phyloP scores from a whole-genome alignment of 1,140 invertebrate genomes.

The Diorhabda elongata region DNA sequence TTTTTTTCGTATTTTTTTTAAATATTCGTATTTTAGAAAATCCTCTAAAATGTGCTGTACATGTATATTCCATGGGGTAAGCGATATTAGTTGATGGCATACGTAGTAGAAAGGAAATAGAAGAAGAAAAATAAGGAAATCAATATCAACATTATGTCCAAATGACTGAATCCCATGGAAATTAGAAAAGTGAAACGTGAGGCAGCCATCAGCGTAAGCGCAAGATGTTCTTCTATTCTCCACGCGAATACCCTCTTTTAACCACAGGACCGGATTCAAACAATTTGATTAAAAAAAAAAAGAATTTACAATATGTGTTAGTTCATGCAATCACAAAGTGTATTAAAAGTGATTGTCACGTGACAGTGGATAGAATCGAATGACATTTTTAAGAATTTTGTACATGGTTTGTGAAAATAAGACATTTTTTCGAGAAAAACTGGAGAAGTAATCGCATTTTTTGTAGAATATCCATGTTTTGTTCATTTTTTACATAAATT shows the following conservation, averaged over 20 bases:
- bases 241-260: constrained; percentile 12
- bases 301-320: too few species aligned
- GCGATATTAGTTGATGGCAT: neutral
- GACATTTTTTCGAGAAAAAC: too few species aligned
- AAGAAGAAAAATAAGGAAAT: constrained; percentile 15
- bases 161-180: constrained; percentile 19
- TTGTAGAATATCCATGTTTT: neutral
- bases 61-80: neutral
- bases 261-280: constrained; percentile 4
- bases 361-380: too few species aligned
- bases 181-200: constrained; percentile 22
- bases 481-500: neutral
- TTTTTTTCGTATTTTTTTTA: too few species aligned
- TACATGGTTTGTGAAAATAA: too few species aligned
- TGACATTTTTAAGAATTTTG: too few species aligned
- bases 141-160: constrained; percentile 19
- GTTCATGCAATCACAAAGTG: too few species aligned
- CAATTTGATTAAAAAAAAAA: too few species aligned
- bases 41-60: neutral
- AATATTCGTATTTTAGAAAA: too few species aligned
- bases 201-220: neutral
- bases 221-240: constrained; percentile 18
- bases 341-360: too few species aligned
- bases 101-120: neutral
- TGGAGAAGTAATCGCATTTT: too few species aligned